phyloP scores from a whole-genome alignment of 2,888 invertebrate genomes.

The Drosophila suboccidentalis region DNA sequence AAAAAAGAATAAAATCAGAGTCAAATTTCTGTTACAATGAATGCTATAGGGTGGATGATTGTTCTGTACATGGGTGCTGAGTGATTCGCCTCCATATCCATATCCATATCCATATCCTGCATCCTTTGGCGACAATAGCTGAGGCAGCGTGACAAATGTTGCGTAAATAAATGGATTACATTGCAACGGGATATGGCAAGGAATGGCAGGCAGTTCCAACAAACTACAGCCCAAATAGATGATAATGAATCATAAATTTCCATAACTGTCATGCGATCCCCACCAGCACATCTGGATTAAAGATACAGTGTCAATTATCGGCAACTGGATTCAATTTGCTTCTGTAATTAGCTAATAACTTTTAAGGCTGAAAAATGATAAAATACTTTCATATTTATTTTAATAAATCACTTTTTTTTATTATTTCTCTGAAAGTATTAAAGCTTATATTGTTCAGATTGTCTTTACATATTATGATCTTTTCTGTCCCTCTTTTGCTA shows the following conservation, averaged over 20 bases:
- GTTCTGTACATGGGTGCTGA: constrained; percentile 26
- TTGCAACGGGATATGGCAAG: constrained; percentile 42
- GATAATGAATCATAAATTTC: constrained; percentile 77
- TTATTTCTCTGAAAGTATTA: neutral
- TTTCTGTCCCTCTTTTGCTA: too few species aligned
- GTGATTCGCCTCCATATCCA: constrained; percentile 42
- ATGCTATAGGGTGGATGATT: constrained; percentile 61
- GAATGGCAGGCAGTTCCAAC: constrained; percentile 34
- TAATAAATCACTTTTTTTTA: neutral
- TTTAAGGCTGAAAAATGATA: neutral
- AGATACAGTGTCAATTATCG: constrained; percentile 29
- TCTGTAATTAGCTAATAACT: constrained; percentile 60
- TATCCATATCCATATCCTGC: constrained; percentile 24
- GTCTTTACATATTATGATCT: too few species aligned
- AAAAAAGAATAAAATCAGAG: constrained; percentile 64
- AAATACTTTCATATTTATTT: neutral
- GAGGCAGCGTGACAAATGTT: constrained; percentile 75
- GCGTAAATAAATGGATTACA: constrained; percentile 79
- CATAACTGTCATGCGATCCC: constrained; percentile 71
- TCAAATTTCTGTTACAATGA: constrained; percentile 60
- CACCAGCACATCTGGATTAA: constrained; percentile 13
- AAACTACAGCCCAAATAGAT: constrained; percentile 45
- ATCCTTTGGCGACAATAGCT: constrained; percentile 30
- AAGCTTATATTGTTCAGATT: too few species aligned
- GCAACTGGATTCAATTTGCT: constrained; percentile 47